phyloP scores from a whole-genome alignment of 1,140 invertebrate genomes.

The Drosophila truncata region DNA sequence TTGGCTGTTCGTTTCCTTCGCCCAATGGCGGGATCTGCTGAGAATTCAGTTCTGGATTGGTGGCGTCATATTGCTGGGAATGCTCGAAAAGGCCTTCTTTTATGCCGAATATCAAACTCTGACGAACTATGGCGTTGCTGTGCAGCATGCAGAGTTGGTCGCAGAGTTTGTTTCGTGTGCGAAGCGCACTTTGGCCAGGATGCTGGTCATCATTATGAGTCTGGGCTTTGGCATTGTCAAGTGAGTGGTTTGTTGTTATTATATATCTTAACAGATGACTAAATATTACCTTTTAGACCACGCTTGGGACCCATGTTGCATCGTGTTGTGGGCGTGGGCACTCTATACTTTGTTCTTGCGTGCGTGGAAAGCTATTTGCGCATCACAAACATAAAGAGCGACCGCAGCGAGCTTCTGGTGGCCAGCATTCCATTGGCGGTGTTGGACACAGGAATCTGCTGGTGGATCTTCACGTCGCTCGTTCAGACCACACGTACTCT shows the following conservation, averaged over 20 bases:
- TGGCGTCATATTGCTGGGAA: conserved; percentile 94
- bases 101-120: conserved; percentile 95
- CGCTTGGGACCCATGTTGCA: conserved; percentile 94
- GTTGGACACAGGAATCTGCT: conserved; percentile 90
- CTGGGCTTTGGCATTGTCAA: conserved; percentile 98
- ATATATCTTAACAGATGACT: background rate
- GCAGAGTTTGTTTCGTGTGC: conserved; percentile 94
- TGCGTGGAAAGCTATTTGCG: conserved; percentile 93
- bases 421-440: conserved; percentile 91
- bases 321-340: conserved; percentile 93
- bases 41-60: conserved; percentile 98
- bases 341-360: conserved; percentile 93
- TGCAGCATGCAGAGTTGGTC: conserved; percentile 89
- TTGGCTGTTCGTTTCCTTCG: conserved; percentile 94
- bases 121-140: conserved; percentile 90
- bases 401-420: conserved; percentile 89
- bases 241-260: conserved; percentile 87
- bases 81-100: conserved; percentile 94
- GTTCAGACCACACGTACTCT: conserved; percentile 95
- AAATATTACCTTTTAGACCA: conserved; percentile 87
- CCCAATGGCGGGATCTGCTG: conserved; percentile 96
- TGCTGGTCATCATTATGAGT: conserved; percentile 97
- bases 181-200: conserved; percentile 95
- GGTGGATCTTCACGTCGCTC: conserved; percentile 96
- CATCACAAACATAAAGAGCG: conserved; percentile 89